Conservation (phyloP, 2,888 invertebrate genomes). For the Branchinecta sandiegonensis region DNA sequence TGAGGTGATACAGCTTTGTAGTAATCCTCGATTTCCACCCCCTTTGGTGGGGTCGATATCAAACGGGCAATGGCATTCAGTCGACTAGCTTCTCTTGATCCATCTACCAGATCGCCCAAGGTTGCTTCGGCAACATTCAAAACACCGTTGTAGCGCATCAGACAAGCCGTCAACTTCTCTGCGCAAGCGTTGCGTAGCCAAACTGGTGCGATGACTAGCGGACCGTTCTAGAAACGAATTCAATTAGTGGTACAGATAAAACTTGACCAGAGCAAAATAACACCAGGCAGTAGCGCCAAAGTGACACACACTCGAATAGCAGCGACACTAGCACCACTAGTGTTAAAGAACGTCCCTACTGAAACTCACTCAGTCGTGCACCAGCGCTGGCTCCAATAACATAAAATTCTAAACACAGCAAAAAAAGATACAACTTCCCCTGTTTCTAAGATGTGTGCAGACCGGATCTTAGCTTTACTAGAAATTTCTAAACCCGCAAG, state of each 20-base stretch:
- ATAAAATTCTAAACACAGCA: too few species aligned
- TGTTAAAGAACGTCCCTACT: too few species aligned
- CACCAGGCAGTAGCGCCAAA: too few species aligned
- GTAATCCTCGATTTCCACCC: background rate
- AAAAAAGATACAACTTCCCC: too few species aligned
- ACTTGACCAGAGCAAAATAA: too few species aligned
- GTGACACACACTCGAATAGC: too few species aligned
- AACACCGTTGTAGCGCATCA: background rate
- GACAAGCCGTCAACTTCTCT: background rate
- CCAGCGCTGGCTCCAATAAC: too few species aligned
- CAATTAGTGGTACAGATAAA: background rate
- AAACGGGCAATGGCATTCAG: background rate
- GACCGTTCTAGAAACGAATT: background rate
- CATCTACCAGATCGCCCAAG: background rate
- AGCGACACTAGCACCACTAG: too few species aligned
- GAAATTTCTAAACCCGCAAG: too few species aligned
- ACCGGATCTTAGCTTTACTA: too few species aligned
- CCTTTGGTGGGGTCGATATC: background rate
- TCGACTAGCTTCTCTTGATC: background rate
- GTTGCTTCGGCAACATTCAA: constrained; percentile 7
- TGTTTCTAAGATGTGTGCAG: too few species aligned
- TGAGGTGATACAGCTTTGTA: background rate
- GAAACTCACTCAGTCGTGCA: too few species aligned
- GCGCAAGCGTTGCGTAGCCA: constrained; percentile 1
- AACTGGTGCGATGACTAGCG: constrained; percentile 5